Conservation (phyloP, 37 sponge, comb jelly and placozoan genomes). For the Diacarnus erythraeanus region DNA sequence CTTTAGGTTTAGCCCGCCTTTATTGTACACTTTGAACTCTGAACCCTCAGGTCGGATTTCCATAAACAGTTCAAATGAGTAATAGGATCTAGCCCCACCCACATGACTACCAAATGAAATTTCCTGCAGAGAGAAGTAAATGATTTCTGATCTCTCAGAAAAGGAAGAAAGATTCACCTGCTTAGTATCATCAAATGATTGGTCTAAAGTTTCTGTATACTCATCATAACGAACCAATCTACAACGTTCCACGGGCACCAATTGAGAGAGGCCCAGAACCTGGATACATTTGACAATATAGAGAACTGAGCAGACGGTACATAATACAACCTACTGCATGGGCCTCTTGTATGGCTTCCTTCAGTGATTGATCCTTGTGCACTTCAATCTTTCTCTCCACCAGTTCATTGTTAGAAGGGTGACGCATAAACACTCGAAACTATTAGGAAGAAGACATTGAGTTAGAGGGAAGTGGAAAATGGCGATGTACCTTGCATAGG, state of each 20-base stretch:
- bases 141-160: no score
- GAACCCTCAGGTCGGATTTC: slow-evolving; percentile 63
- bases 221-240: slow-evolving; percentile 88
- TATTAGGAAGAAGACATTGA: slow-evolving; percentile 5
- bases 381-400: slow-evolving; percentile 69
- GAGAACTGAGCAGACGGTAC: neutral
- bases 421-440: slow-evolving; percentile 80
- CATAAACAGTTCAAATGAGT: slow-evolving; percentile 83
- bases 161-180: no score
- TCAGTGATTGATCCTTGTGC: slow-evolving; percentile 72
- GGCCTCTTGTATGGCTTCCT: slow-evolving; percentile 53
- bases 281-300: no score
- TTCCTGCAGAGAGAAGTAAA: slow-evolving; percentile 18
- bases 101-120: slow-evolving; percentile 63
- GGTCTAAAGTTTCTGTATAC: slow-evolving; percentile 82
- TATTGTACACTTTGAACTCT: slow-evolving; percentile 67
- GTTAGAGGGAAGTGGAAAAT: neutral
- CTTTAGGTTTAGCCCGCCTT: slow-evolving; percentile 77
- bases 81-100: slow-evolving; percentile 73
- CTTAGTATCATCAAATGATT: slow-evolving; percentile 82
- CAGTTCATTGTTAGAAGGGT: slow-evolving; percentile 50
- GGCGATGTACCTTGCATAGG: slow-evolving; percentile 70
- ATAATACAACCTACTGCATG: slow-evolving; percentile 43
- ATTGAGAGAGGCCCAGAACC: slow-evolving; percentile 56
- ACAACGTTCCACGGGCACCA: slow-evolving; percentile 76